Evolutionary conservation across 2,113 vertebrate genomes (phyloP), one percentile per base, ranked within the genome.

Genomic region (Pteropus alecto): DNA sequence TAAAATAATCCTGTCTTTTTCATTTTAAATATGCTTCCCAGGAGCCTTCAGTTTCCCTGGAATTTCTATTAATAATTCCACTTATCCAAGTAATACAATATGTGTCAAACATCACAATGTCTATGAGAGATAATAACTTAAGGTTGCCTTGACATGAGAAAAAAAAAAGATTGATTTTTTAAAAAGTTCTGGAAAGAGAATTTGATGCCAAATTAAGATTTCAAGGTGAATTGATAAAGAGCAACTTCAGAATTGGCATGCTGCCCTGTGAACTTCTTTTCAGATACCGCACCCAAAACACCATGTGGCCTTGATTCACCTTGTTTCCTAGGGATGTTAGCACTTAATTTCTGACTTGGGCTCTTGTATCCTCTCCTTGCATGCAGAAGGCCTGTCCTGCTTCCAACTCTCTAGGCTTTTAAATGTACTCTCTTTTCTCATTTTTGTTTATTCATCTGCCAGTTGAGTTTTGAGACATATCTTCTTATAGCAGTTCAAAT

Each of bases 41-140:
- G 89, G 89, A 97, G 95, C 41, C 89, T 96, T 96, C 88, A 96
- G 35, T 65, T 97, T 97, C 96, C 97, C 68, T 95, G 97, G 97
- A 98, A 98, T 98, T 97, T 93, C 97, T 98, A 97, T 98, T 97
- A 97, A 98, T 97, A 98, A 97, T 97, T 97, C 92, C 97, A 96
- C 94, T 97, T 98, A 97, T 97, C 96, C 97, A 93, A 76, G 94
- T 95, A 96, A 97, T 94, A 96, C 82, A 97, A 94, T 98, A 93
- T 94, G 79, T 97, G 97, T 98, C 97, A 98, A 97, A 97, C 74
- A 97, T 97, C 96, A 93, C 96, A 95, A 83, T 88, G 82, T 97
- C 95, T 98, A 54, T 85, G 92, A 98, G 92, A 97, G 77, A 97
- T 97, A 98, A 98, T 97, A 96, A 90, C 97, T 85, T 93, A 92